Evolutionary conservation across 2,797 vertebrate species (phyloP).

Genomic region (Clarias pachynema): DNA sequence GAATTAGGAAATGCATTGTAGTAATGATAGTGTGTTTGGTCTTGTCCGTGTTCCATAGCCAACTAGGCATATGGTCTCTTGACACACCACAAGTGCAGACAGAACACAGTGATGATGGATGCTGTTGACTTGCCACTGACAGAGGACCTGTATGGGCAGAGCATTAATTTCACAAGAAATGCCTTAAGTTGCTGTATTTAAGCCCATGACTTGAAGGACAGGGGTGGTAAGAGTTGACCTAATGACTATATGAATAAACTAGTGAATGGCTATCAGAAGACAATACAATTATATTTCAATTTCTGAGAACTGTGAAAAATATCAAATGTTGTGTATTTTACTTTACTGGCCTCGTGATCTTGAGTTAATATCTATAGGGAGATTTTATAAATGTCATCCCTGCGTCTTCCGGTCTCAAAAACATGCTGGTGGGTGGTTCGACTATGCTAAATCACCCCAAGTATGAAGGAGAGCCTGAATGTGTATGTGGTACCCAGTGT

Average conservation of each 20-base stretch:
- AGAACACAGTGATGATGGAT: constrained; percentile 43
- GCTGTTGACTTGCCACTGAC: constrained; percentile 42
- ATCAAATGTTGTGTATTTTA: neutral
- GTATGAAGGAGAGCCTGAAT: neutral
- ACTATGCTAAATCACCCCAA: too few relatives aligned
- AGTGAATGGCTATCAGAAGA: neutral
- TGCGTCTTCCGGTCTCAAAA: neutral
- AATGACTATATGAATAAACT: constrained; percentile 6
- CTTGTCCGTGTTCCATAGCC: constrained; percentile 42
- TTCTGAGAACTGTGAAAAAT: neutral
- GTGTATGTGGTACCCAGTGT: neutral
- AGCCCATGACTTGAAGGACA: constrained; percentile 23
- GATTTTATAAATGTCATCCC: neutral
- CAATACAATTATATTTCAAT: neutral
- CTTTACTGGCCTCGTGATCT: neutral
- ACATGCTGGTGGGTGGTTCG: neutral
- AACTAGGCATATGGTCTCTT: constrained; percentile 40
- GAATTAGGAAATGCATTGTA: constrained; percentile 40
- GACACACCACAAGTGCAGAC: constrained; percentile 53
- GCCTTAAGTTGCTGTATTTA: constrained; percentile 2
- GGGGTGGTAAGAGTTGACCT: neutral
- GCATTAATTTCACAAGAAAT: constrained; percentile 39
- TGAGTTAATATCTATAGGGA: neutral
- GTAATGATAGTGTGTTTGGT: constrained; percentile 51
- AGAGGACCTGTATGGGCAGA: constrained; percentile 46